These are phyloP conservation scores for Thermophis baileyi DNA, from an alignment of 2,113 vertebrate genomes.

Conservation along the genomic window DNA sequence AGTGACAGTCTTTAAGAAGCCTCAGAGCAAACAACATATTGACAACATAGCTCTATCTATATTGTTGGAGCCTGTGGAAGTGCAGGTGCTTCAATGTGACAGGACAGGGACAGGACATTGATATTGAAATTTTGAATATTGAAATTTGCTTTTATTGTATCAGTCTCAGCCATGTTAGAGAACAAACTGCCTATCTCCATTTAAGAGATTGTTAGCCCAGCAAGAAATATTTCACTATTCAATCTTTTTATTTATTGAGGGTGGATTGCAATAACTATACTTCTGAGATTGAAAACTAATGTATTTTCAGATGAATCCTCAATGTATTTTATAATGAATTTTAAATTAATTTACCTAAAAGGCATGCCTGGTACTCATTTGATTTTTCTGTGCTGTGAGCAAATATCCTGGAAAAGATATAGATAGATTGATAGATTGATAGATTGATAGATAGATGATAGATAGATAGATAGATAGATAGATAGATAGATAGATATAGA, in stretches of 20 bases:
- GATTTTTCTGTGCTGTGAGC: neutral
- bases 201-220: conserved; percentile 3
- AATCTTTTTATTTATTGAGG: conserved; percentile 46
- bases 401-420: conserved; percentile 6
- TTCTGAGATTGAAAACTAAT: conserved; percentile 46
- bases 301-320: conserved; percentile 19
- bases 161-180: neutral
- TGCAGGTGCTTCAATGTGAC: neutral
- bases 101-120: neutral
- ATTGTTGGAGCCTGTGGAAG: neutral
- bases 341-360: conserved; percentile 49
- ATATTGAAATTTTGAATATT: neutral
- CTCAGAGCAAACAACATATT: neutral
- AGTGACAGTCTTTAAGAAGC: neutral
- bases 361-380: conserved; percentile 32
- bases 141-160: neutral
- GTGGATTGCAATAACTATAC: conserved; percentile 17
- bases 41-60: neutral
- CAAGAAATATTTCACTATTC: conserved; percentile 33
- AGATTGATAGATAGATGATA: no score
- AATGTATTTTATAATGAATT: conserved; percentile 42
- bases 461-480: no score
- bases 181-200: neutral
- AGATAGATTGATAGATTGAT: no score
- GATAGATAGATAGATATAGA: no score